Percentiles rank a stretch among this genome's conserved stretches.
These are phyloP conservation scores for Ips nitidus DNA, from an alignment of 1,140 invertebrate genomes.

Conservation along the genomic window DNA sequence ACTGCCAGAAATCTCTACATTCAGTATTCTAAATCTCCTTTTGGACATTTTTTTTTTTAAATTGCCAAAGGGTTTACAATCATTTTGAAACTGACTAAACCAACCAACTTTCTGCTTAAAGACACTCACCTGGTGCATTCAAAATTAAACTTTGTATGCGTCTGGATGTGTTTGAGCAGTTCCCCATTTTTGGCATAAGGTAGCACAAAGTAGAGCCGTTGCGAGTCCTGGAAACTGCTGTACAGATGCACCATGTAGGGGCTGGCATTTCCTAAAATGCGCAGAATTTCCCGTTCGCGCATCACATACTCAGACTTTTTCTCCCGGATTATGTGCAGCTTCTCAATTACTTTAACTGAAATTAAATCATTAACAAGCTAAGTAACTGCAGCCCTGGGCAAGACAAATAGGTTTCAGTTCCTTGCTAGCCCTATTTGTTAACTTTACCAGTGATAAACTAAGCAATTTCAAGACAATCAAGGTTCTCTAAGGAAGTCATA, in stretches of 20 bases:
- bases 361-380: slow-evolving; percentile 44
- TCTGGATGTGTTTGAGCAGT: slow-evolving; percentile 87
- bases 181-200: slow-evolving; percentile 95
- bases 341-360: slow-evolving; percentile 95
- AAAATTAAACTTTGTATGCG: slow-evolving; percentile 86
- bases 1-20: too few species aligned
- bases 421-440: too few species aligned
- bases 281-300: slow-evolving; percentile 88
- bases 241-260: slow-evolving; percentile 92
- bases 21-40: too few species aligned
- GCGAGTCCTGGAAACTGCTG: slow-evolving; percentile 94
- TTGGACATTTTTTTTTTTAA: too few species aligned
- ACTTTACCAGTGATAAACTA: too few species aligned
- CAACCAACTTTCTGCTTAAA: not conserved
- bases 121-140: slow-evolving; percentile 66
- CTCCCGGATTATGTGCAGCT: slow-evolving; percentile 87
- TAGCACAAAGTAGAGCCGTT: slow-evolving; percentile 94
- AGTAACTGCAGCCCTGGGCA: too few species aligned
- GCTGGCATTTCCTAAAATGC: slow-evolving; percentile 67
- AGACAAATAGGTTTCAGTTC: too few species aligned
- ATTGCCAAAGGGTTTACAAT: too few species aligned
- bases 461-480: slow-evolving; percentile 33
- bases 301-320: slow-evolving; percentile 92
- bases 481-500: not conserved
- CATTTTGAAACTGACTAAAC: too few species aligned